phyloP scores from a whole-genome alignment of 2,888 invertebrate species.

The Calliphora vomitoria region DNA sequence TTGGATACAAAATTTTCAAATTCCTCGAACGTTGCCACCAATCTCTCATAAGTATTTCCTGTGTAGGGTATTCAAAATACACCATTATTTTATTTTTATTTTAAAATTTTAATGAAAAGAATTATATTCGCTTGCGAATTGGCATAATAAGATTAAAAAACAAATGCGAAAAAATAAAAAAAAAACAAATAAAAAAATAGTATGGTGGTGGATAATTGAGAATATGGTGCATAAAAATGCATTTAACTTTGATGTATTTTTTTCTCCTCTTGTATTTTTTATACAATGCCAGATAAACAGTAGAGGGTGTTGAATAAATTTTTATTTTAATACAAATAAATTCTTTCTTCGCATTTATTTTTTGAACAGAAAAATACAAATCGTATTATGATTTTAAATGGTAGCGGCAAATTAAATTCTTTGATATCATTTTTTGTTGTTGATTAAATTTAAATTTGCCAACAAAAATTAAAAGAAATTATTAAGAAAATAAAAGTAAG shows the following conservation, averaged over 20 bases:
- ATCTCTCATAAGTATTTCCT: neutral
- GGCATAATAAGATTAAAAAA: constrained; percentile 40
- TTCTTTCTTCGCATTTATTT: constrained; percentile 17
- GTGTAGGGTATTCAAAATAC: neutral
- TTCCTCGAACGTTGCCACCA: no score
- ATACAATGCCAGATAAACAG: constrained; percentile 49
- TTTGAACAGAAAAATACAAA: neutral
- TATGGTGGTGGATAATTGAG: constrained; percentile 39
- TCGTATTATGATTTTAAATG: constrained; percentile 40
- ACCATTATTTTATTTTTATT: constrained; percentile 19
- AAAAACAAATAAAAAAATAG: constrained; percentile 11
- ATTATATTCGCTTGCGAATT: constrained; percentile 57
- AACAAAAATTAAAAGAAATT: neutral
- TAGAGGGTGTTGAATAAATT: constrained; percentile 68
- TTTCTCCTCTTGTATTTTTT: constrained; percentile 24
- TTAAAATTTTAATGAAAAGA: constrained; percentile 56
- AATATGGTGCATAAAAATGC: constrained; percentile 56
- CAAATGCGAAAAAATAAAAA: constrained; percentile 17
- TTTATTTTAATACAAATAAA: constrained; percentile 47
- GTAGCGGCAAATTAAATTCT: constrained; percentile 64
- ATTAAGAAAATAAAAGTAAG: neutral
- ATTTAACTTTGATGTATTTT: constrained; percentile 71
- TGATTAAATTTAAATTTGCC: constrained; percentile 41
- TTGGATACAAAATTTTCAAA: no score
- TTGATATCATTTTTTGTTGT: constrained; percentile 56